These are phyloP conservation scores for Tyria jacobaeae DNA, from an alignment of 2,888 invertebrate genomes.

Conservation along the genomic window DNA sequence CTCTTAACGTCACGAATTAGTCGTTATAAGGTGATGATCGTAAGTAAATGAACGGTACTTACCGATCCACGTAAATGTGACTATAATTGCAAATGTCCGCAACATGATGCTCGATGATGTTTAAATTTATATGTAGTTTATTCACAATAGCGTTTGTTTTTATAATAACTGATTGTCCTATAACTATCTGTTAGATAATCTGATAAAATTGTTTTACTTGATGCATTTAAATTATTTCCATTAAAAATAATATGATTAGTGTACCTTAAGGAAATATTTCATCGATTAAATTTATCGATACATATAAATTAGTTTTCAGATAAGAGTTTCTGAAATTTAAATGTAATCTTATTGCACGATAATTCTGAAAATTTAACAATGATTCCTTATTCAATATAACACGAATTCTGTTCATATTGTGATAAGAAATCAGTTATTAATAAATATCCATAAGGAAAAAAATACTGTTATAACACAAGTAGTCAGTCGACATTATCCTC, in stretches of 20 bases:
- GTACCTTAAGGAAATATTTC: neutral
- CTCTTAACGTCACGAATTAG: too few relatives aligned
- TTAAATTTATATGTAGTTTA: conserved; percentile 12
- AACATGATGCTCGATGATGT: conserved; percentile 29
- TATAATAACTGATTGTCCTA: conserved; percentile 22
- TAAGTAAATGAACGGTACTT: conserved; percentile 34
- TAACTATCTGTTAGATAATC: conserved; percentile 5
- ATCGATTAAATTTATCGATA: neutral
- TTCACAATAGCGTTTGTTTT: conserved; percentile 16
- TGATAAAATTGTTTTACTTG: conserved; percentile 15
- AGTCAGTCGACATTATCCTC: too few relatives aligned
- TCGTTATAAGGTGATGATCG: neutral
- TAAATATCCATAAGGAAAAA: too few relatives aligned
- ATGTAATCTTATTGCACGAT: neutral
- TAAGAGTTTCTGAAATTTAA: neutral
- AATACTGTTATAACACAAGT: too few relatives aligned
- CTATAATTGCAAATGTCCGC: conserved; percentile 37
- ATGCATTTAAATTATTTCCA: conserved; percentile 13
- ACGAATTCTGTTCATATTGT: too few relatives aligned
- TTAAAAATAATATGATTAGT: conserved; percentile 10
- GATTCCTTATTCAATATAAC: too few relatives aligned
- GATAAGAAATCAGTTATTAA: too few relatives aligned
- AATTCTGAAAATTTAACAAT: neutral
- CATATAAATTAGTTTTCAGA: neutral
- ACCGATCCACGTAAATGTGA: conserved; percentile 45